Evolutionary conservation across 2,797 vertebrate species (phyloP), one percentile per base, ranked within the genome.

Genomic region (Melopsittacus undulatus): DNA sequence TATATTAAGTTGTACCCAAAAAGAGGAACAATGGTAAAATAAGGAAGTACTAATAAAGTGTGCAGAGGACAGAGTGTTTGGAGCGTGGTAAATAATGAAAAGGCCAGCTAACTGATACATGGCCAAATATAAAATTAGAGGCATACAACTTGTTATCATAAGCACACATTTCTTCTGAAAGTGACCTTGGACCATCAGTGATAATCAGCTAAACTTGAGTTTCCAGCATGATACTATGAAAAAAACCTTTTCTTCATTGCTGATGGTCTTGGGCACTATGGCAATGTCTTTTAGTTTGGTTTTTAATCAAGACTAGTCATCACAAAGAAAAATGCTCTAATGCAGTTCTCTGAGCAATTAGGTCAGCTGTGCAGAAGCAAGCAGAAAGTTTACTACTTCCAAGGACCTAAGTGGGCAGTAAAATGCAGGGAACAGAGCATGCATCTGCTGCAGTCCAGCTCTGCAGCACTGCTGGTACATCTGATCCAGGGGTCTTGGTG

Each of bases 341-440:
- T 76, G 67, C 46, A 94, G 32, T 66, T 75, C 75, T 72, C 48
- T 90, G 79, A 96, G 72, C 87, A 96, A 89, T 74, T 74, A 84
- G 87, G 77, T 76, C 84, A 87, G 30, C 42, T 85, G 73, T 46
- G 72, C 75, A 83, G 70, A 72, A 75, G 84, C 20, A 78, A 68
- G 72, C n/a, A 74, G 52, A 51, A 89, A 69, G 40, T 56, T 69
- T 52, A 62, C 59, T 62, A 23, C 21, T 68, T 74, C 56, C 72
- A 73, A 66, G 38, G 70, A 66, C n/a, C 32, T 45, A 48, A 90
- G 68, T 26, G 52, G 73, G 5, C 2, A 83, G 49, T 27, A 32
- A 94, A 92, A 64, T 20, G 30, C 40, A 72, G 64, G 49, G 49
- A 85, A 77, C 45, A 67, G 76, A n/a, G 21, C 0, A 2, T 8